Percentiles rank a stretch among this genome's conserved stretches.
Evolutionary conservation across 35 echinoderm and acorn worm species (phyloP).

Genomic region (Diadema setosum): DNA sequence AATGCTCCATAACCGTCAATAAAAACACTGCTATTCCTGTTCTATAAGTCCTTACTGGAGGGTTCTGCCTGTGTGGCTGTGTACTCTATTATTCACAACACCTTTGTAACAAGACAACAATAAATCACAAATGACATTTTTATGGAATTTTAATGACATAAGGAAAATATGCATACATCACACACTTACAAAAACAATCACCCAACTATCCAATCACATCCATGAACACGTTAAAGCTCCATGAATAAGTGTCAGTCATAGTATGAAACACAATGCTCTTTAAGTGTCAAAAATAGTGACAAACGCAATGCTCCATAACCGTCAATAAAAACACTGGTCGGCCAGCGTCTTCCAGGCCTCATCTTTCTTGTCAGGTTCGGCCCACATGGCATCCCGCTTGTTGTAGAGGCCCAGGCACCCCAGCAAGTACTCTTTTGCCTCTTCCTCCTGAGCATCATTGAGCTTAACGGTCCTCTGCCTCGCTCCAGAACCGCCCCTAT

Average conservation of each 20-base stretch:
- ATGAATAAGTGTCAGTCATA: neutral
- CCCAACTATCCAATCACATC: neutral
- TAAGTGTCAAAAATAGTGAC: too few species aligned
- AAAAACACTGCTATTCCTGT: too few species aligned
- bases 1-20: too few species aligned
- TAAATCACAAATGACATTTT: neutral
- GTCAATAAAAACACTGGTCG: neutral
- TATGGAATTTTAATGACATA: neutral
- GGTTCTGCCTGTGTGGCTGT: too few species aligned
- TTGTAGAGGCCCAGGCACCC: conserved; percentile 6
- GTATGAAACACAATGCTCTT: too few species aligned
- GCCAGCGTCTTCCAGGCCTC: conserved; percentile 14
- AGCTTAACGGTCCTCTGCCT: conserved; percentile 39
- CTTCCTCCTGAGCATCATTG: conserved; percentile 39
- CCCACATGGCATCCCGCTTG: conserved; percentile 11
- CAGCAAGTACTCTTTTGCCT: conserved; percentile 48
- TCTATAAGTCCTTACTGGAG: too few species aligned
- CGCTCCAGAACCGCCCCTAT: conserved; percentile 26
- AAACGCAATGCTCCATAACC: neutral
- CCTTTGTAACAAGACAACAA: too few species aligned
- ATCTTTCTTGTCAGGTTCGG: conserved; percentile 29
- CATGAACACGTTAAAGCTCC: neutral
- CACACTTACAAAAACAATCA: neutral
- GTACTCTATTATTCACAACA: too few species aligned
- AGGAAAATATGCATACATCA: neutral